A percentile compares a stretch with the other conserved stretches of the same genome.
phyloP scores from a whole-genome alignment of 2,797 vertebrate species.

The Tragopan temminckii region DNA sequence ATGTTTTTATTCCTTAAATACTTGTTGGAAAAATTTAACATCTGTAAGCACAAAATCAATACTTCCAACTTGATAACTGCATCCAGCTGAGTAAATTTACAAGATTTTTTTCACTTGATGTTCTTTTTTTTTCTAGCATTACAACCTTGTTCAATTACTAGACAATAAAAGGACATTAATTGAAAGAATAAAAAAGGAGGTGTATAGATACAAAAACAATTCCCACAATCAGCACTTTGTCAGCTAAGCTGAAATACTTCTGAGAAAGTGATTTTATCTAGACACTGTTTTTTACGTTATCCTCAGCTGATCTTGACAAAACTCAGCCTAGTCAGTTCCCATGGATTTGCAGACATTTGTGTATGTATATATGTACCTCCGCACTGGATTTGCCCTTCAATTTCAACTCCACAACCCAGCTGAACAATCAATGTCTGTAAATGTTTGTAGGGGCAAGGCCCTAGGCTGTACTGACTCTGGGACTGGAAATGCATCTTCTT shows the following conservation, averaged over 20 bases:
- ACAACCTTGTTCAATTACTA: constrained; percentile 1
- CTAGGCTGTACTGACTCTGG: neutral
- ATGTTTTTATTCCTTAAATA: constrained; percentile 6
- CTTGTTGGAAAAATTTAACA: neutral
- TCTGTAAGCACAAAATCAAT: constrained; percentile 4
- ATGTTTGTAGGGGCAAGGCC: neutral
- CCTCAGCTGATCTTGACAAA: constrained; percentile 22
- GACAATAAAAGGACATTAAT: constrained; percentile 15
- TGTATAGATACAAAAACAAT: neutral
- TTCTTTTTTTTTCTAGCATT: neutral
- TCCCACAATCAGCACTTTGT: constrained; percentile 16
- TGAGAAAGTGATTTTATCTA: constrained; percentile 20
- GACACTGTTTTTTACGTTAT: neutral
- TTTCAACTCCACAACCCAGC: neutral
- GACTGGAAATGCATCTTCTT: neutral
- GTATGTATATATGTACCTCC: neutral
- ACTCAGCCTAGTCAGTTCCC: constrained; percentile 16
- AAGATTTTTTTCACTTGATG: neutral
- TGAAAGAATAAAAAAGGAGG: constrained; percentile 23
- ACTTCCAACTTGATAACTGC: neutral
- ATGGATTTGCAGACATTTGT: neutral
- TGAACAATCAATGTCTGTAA: neutral
- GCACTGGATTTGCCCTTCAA: neutral
- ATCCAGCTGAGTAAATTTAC: constrained; percentile 5
- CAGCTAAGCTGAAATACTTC: constrained; percentile 41